Evolutionary conservation across 2,888 invertebrate species (phyloP), one percentile per base, ranked within the genome.

Genomic region (Microplitis deprimator): DNA sequence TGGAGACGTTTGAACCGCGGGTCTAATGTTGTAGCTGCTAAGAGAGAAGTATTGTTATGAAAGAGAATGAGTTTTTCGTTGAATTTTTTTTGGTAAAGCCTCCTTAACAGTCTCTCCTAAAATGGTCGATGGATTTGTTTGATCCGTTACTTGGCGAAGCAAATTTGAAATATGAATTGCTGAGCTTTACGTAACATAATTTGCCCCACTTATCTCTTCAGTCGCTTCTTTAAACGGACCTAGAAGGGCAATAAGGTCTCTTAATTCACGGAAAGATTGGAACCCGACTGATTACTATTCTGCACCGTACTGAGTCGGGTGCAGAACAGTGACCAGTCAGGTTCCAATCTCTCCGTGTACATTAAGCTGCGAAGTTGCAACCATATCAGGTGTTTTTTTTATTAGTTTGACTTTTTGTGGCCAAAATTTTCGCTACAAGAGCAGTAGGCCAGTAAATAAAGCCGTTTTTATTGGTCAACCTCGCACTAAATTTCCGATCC

Each of bases 1-100:
- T 62, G 62, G 13, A 62, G n/a, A 16, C 62, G 62, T 17, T 62
- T 62, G 13, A 62, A 62, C 6, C 62, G 62, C 6, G 62, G 62
- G 62, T 17, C 62, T 17, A 62, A 62, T 17, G 16, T 17, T n/a
- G 62, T 62, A 6, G n/a, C 62, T n/a, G 10, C 17, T 6, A 5
- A 62, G 5, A n/a, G 17, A 62, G 7, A 62, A 17, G 17, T 62
- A 62, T 17, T n/a, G 7, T 17, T n/a, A 6, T 62, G 10, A 6
- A 62, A n/a, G 5, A 17, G 62, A 17, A 17, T 6, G 62, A 62
- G 62, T 62, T 62, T 62, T n/a, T n/a, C 62, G 6, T 6, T 13
- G 8, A 62, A n/a, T n/a, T 62, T 17, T 17, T n/a, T 62, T 62
- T 7, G 16, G 62, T 17, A 62, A 62, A n/a, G 5, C 17, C 1